Evolutionary conservation across 2,797 vertebrate genomes (phyloP).

Genomic region (Toxotes lorentzi): DNA sequence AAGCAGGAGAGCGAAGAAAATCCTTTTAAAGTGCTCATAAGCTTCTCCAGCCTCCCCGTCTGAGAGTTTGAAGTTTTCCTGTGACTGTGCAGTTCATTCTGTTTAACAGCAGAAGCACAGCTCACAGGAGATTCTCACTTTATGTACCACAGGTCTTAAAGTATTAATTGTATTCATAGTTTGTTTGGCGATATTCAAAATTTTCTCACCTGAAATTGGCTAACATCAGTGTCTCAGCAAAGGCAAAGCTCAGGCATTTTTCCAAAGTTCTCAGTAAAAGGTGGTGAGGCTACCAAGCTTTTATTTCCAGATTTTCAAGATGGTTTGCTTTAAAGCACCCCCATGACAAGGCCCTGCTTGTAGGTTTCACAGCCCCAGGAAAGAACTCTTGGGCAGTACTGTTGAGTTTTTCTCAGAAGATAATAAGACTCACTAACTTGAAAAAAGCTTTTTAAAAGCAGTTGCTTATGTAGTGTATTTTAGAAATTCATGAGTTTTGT

Average conservation of each 20-base stretch:
- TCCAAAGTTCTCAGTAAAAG: slow-evolving; percentile 19
- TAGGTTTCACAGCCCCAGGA: slow-evolving; percentile 33
- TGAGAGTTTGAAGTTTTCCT: slow-evolving; percentile 49
- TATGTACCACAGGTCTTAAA: background rate
- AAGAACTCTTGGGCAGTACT: slow-evolving; percentile 20
- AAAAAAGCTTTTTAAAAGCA: background rate
- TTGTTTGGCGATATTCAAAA: slow-evolving; percentile 26
- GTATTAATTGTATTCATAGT: background rate
- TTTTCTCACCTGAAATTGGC: background rate
- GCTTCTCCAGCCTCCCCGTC: slow-evolving; percentile 34
- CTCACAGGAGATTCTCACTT: slow-evolving; percentile 30
- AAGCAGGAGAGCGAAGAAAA: slow-evolving; percentile 29
- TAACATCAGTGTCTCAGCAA: slow-evolving; percentile 1
- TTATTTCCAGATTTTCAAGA: slow-evolving; percentile 56
- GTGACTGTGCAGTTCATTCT: slow-evolving; percentile 25
- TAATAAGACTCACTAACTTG: background rate
- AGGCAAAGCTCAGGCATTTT: slow-evolving; percentile 11
- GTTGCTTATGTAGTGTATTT: slow-evolving; percentile 13
- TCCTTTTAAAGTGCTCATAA: slow-evolving; percentile 36
- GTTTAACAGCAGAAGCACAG: slow-evolving; percentile 25
- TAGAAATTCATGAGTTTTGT: slow-evolving; percentile 13
- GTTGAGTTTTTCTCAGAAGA: slow-evolving; percentile 12
- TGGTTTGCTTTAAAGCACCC: slow-evolving; percentile 47
- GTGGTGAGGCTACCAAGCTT: slow-evolving; percentile 7
- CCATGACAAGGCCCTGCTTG: slow-evolving; percentile 57